Base-by-base conservation (phyloP, 2,888 invertebrate genomes). In the Deilephila elpenor region DNA sequence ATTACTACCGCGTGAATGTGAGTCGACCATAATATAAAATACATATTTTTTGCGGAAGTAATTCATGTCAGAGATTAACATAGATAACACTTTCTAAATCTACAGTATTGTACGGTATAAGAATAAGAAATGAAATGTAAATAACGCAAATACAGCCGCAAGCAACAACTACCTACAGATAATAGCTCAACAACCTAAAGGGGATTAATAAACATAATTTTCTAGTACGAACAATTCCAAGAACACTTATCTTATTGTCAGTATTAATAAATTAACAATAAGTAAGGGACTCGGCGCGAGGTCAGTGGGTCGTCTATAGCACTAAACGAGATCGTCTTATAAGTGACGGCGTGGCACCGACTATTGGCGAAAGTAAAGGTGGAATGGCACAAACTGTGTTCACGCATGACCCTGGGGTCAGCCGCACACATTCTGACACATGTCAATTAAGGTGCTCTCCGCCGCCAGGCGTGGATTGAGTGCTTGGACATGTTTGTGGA, bases 401-500 rank as follows among this genome's bases (percentile, higher is more conserved):
- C 92, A 92, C 92, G 91, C 90, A 87, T 91, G 94, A 94, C 93
- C 94, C 79, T 73, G 79, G 82, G 94, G 94, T 94, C 94, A 92
- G 86, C 87, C 84, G 91, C 87, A 89, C 91, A 91, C 89, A 91
- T 90, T 91, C 93, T 93, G 94, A 93, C 94, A 94, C 89, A 92
- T 93, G 94, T 94, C 94, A 94, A 94, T 94, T 94, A 94, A 91
- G 90, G 87, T 86, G 87, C 89, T 90, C 88, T 85, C 88, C 86
- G 89, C 91, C 88, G 88, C 87, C 82, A 87, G 90, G 87, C 89
- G 89, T 87, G 87, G 91, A 93, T 94, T 92, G 92, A 93, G 92
- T 88, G 90, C 92, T 91, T 90, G 88, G 90, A 92, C 93, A 92
- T 92, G 93, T 92, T 93, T 93, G 92, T 92, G 90, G 91, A 91